phyloP scores from a whole-genome alignment of 2,113 vertebrate genomes.

The Hemiprocne comata region DNA sequence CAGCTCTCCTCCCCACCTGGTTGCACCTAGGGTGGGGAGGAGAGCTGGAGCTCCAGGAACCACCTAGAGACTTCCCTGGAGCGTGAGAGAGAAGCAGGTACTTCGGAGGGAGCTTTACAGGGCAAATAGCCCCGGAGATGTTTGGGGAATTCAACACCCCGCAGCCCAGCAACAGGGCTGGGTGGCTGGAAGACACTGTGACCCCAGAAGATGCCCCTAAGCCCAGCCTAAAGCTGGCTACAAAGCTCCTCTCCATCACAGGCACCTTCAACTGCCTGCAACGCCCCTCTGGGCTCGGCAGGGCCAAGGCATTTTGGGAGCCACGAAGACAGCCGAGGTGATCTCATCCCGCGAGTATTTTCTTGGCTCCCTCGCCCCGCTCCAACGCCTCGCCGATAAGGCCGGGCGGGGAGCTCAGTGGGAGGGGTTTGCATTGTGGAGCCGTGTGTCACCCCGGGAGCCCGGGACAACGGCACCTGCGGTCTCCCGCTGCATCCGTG shows the following conservation, averaged over 20 bases:
- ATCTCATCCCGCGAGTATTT: slow-evolving; percentile 51
- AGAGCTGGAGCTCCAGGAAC: no score
- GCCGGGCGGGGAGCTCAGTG: slow-evolving; percentile 22
- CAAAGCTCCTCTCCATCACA: not conserved
- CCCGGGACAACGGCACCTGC: not conserved
- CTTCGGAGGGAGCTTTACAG: not conserved
- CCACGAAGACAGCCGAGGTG: not conserved
- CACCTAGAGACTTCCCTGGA: no score
- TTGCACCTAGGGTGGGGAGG: not conserved
- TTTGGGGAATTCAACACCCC: not conserved
- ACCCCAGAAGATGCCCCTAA: accelerated
- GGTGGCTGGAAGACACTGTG: accelerated
- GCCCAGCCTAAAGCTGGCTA: not conserved
- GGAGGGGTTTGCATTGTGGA: slow-evolving; percentile 39
- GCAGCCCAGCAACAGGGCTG: not conserved
- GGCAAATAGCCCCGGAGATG: not conserved
- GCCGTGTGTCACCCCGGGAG: not conserved
- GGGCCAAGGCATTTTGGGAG: not conserved
- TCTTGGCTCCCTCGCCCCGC: slow-evolving; percentile 13
- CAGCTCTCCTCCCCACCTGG: not conserved
- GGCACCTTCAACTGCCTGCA: not conserved
- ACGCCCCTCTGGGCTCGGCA: not conserved
- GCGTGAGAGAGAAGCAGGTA: not conserved
- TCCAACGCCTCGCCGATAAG: slow-evolving; percentile 37
- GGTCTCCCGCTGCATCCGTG: accelerated